Evolutionary conservation across 2,888 invertebrate species (phyloP).

Genomic region (Prenolepis imparis): DNA sequence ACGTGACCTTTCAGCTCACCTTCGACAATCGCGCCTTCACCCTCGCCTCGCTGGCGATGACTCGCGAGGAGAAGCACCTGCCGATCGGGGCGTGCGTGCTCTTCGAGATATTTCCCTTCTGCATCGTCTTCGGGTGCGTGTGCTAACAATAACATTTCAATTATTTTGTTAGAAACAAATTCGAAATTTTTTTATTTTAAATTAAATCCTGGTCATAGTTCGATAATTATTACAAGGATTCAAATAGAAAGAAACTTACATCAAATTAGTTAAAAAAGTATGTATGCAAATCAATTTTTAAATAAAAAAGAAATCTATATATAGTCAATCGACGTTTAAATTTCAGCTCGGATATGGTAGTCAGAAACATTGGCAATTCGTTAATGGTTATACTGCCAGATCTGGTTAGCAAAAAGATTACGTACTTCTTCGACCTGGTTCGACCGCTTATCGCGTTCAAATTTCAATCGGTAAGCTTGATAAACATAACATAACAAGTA

Average conservation of each 20-base stretch:
- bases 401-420: slow-evolving; percentile 95
- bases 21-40: slow-evolving; percentile 98
- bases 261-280: neutral
- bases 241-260: neutral
- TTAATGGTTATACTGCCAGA: slow-evolving; percentile 96
- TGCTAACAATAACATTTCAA: slow-evolving; percentile 64
- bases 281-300: neutral
- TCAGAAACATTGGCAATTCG: slow-evolving; percentile 96
- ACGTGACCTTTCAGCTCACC: slow-evolving; percentile 96
- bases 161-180: neutral
- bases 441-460: slow-evolving; percentile 97
- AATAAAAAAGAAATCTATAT: neutral
- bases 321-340: neutral
- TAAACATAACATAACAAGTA: neutral
- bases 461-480: slow-evolving; percentile 94
- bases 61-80: slow-evolving; percentile 94
- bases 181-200: neutral
- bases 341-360: slow-evolving; percentile 93
- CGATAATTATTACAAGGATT: neutral
- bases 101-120: slow-evolving; percentile 99
- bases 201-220: slow-evolving; percentile 7
- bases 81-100: slow-evolving; percentile 96
- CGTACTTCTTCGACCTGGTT: slow-evolving; percentile 96
- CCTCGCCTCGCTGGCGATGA: slow-evolving; percentile 93
- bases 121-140: slow-evolving; percentile 96